phyloP scores from a whole-genome alignment of 2,113 vertebrate genomes.

The Sebastes fasciatus region DNA sequence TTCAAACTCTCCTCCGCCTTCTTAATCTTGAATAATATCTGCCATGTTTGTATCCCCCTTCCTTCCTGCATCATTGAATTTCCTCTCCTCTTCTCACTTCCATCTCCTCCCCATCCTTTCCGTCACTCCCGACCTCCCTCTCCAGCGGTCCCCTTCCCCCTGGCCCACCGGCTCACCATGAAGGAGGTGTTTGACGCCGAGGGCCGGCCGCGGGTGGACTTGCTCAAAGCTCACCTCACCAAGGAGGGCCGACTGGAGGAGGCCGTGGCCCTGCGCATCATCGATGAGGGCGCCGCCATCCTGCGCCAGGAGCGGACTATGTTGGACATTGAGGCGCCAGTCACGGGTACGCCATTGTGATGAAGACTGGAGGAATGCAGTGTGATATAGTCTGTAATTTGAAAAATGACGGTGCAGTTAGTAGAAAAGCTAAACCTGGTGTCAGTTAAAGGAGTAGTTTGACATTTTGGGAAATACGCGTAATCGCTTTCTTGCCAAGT shows the following conservation, averaged over 20 bases:
- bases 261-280: slow-evolving; percentile 87
- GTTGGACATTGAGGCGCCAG: slow-evolving; percentile 89
- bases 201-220: slow-evolving; percentile 87
- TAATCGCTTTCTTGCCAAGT: background rate
- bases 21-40: slow-evolving; percentile 9
- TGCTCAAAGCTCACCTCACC: slow-evolving; percentile 89
- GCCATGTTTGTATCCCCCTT: background rate
- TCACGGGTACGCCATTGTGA: slow-evolving; percentile 81
- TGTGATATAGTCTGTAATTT: background rate
- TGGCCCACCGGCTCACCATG: slow-evolving; percentile 88
- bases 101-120: background rate
- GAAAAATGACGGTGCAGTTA: background rate
- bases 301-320: slow-evolving; percentile 89
- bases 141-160: slow-evolving; percentile 87
- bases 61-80: slow-evolving; percentile 23
- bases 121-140: slow-evolving; percentile 1
- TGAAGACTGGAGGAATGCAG: background rate
- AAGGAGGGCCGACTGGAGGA: slow-evolving; percentile 89
- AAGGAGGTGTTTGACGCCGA: slow-evolving; percentile 89
- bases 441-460: background rate
- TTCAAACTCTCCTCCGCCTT: slow-evolving; percentile 10
- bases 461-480: background rate
- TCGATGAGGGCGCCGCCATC: slow-evolving; percentile 87
- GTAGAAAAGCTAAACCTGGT: background rate
- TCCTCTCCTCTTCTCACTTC: slow-evolving; percentile 6